A percentile compares a stretch with the other conserved stretches of the same genome.
Evolutionary conservation across 2,888 invertebrate genomes (phyloP).

Genomic region (Gari tellinella): DNA sequence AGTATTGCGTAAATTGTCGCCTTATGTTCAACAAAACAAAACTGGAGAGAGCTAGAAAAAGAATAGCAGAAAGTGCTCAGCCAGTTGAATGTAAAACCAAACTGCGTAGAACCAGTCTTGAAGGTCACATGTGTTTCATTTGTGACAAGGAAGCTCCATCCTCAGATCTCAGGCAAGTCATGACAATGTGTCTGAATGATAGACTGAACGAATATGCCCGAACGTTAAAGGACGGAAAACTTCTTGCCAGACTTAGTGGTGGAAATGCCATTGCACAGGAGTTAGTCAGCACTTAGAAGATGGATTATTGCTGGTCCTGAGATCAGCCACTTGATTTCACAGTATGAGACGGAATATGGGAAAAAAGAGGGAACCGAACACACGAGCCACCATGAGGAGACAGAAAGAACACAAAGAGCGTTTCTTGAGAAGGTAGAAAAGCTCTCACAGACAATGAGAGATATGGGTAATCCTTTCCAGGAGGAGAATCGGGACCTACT

Average conservation of each 20-base stretch:
- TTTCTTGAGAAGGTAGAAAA: constrained; percentile 28
- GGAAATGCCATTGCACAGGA: too few species aligned
- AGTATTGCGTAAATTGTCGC: constrained; percentile 28
- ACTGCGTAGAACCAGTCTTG: too few species aligned
- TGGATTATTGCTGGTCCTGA: constrained; percentile 70
- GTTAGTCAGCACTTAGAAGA: constrained; percentile 58
- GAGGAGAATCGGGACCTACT: constrained; percentile 51
- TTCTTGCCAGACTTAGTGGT: constrained; percentile 6
- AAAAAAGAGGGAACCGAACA: neutral
- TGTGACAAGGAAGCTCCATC: too few species aligned
- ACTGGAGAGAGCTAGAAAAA: constrained; percentile 17
- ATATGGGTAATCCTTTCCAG: constrained; percentile 56
- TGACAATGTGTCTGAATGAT: constrained; percentile 1
- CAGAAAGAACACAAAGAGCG: constrained; percentile 8
- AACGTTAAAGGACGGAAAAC: constrained; percentile 3
- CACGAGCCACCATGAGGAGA: constrained; percentile 41
- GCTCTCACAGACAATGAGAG: constrained; percentile 18
- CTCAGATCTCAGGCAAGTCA: neutral
- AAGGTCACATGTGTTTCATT: neutral
- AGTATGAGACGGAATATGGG: constrained; percentile 26
- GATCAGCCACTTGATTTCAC: constrained; percentile 38
- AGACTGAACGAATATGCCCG: too few species aligned
- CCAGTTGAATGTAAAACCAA: neutral
- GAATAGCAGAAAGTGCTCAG: neutral
- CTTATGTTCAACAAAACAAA: constrained; percentile 35